Evolutionary conservation across 2,797 vertebrate species (phyloP).

Genomic region (Cetoscarus ocellatus): DNA sequence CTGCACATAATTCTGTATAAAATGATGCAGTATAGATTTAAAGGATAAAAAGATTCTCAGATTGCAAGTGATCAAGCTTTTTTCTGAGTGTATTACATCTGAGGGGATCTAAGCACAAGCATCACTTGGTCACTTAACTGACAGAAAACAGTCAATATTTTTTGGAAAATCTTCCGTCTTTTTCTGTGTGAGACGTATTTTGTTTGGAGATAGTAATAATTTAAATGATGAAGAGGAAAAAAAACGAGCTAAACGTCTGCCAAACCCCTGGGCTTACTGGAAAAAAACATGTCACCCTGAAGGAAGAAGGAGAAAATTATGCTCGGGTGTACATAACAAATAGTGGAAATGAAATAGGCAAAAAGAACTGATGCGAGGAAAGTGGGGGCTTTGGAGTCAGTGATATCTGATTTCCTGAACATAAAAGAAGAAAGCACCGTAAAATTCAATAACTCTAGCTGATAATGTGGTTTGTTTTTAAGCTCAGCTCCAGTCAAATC

Average conservation of each 20-base stretch:
- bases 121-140: not conserved
- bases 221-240: slow-evolving; percentile 11
- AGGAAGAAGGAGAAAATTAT: slow-evolving; percentile 2
- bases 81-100: too few relatives aligned
- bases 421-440: not conserved
- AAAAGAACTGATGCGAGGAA: slow-evolving; percentile 20
- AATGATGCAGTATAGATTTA: too few relatives aligned
- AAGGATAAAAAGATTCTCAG: not conserved
- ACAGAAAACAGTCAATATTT: not conserved
- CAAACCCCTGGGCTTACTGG: not conserved
- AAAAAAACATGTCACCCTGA: slow-evolving; percentile 8
- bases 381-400: slow-evolving; percentile 7
- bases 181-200: not conserved
- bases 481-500: slow-evolving; percentile 18
- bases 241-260: not conserved
- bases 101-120: too few relatives aligned
- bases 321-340: slow-evolving; percentile 6
- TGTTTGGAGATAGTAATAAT: slow-evolving; percentile 20
- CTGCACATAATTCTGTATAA: too few relatives aligned
- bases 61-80: too few relatives aligned
- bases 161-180: slow-evolving; percentile 17
- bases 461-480: slow-evolving; percentile 11
- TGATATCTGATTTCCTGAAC: slow-evolving; percentile 4
- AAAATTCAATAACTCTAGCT: not conserved
- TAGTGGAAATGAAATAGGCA: not conserved